Evolutionary conservation across 2,113 vertebrate species (phyloP).

Genomic region (Rhegmatorhina hoffmannsi): DNA sequence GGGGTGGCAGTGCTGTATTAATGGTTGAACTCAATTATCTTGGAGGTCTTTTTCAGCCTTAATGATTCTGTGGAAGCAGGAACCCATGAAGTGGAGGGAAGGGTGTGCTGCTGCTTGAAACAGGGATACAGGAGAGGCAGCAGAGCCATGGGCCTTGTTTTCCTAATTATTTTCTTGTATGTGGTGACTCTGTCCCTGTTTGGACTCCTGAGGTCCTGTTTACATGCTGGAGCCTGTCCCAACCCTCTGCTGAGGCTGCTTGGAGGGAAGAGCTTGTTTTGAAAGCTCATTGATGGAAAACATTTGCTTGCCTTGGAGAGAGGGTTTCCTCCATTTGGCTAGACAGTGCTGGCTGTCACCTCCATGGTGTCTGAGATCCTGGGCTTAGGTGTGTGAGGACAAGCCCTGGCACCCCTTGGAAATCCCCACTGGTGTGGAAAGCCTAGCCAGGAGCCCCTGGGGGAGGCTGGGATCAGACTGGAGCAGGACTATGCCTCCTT

Average conservation of each 20-base stretch:
- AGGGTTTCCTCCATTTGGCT: fast-evolving
- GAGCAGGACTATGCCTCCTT: background rate
- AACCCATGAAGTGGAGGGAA: background rate
- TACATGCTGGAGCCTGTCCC: background rate
- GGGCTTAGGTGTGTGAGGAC: background rate
- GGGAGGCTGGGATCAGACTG: background rate
- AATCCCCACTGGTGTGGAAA: background rate
- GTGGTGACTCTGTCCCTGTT: background rate
- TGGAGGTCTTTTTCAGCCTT: background rate
- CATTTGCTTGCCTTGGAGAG: background rate
- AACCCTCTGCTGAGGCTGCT: background rate
- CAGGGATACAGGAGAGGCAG: background rate
- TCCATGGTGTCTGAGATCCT: fast-evolving
- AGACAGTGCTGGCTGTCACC: background rate
- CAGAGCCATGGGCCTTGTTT: background rate
- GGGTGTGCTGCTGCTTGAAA: background rate
- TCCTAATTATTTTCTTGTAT: background rate
- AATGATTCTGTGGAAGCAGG: background rate
- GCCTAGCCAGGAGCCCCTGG: background rate
- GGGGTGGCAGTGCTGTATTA: background rate
- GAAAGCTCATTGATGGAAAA: background rate
- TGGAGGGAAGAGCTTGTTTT: background rate
- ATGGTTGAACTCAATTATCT: background rate
- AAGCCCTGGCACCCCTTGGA: background rate
- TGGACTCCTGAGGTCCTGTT: background rate